Evolutionary conservation across 1,140 invertebrate species (phyloP).

Genomic region (Galendromus occidentalis): DNA sequence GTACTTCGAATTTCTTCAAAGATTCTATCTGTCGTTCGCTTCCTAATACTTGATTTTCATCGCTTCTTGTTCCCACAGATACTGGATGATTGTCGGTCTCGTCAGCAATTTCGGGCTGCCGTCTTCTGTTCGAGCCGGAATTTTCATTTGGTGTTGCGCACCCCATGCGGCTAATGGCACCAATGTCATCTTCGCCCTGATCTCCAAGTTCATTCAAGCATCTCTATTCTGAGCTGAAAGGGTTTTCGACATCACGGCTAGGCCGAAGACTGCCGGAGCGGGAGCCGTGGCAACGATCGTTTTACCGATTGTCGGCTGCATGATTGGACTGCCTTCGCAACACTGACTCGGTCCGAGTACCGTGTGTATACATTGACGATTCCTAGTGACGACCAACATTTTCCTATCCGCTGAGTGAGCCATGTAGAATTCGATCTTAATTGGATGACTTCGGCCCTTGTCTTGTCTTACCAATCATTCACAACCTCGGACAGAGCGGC

Average conservation of each 20-base stretch:
- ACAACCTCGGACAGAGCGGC: no score
- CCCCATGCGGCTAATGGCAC: background rate
- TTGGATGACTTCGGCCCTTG: background rate
- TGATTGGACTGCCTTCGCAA: background rate
- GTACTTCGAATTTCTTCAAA: no score
- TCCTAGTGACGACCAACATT: no score
- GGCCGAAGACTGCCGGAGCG: no score
- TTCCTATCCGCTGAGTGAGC: no score
- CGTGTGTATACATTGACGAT: background rate
- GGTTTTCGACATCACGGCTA: no score
- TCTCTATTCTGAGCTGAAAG: no score
- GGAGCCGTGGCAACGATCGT: background rate
- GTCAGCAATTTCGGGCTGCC: background rate
- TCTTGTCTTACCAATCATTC: no score
- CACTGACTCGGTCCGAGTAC: background rate
- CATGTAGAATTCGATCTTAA: background rate
- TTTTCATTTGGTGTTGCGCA: background rate
- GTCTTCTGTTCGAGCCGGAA: background rate
- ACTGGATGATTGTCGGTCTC: constrained; percentile 3
- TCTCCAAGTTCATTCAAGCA: no score
- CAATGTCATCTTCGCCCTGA: background rate
- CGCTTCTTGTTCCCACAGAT: background rate
- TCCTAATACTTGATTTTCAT: no score
- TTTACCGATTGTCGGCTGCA: background rate
- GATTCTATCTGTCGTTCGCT: no score